Evolutionary conservation across 2,888 invertebrate species (phyloP).

Genomic region (Zeuzera pyrina): DNA sequence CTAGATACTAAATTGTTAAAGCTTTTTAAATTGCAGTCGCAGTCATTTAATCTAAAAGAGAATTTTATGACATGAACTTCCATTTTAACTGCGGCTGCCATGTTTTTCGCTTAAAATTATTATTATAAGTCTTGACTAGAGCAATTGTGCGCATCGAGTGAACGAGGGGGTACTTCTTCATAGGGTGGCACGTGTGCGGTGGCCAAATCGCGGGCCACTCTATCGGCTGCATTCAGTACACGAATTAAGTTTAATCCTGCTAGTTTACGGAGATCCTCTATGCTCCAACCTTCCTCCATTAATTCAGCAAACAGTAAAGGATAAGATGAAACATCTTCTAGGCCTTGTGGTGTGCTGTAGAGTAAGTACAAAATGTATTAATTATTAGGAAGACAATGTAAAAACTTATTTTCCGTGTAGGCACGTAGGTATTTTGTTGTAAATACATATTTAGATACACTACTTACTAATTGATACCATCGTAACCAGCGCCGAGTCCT

Average conservation of each 20-base stretch:
- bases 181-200: slow-evolving; percentile 80
- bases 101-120: neutral
- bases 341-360: slow-evolving; percentile 83
- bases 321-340: slow-evolving; percentile 86
- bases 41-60: too few relatives aligned
- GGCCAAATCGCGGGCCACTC: slow-evolving; percentile 80
- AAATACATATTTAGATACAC: too few relatives aligned
- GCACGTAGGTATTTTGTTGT: too few relatives aligned
- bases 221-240: slow-evolving; percentile 80
- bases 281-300: slow-evolving; percentile 84
- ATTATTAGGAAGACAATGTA: neutral
- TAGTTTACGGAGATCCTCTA: slow-evolving; percentile 83
- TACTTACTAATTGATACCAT: slow-evolving; percentile 93
- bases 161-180: slow-evolving; percentile 78
- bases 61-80: neutral
- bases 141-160: slow-evolving; percentile 75
- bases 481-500: slow-evolving; percentile 90
- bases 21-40: too few relatives aligned
- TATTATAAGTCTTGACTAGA: slow-evolving; percentile 73
- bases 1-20: slow-evolving; percentile 1
- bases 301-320: slow-evolving; percentile 85
- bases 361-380: too few relatives aligned
- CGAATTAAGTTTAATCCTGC: slow-evolving; percentile 84
- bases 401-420: too few relatives aligned
- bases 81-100: neutral